Evolutionary conservation across 1,140 invertebrate species (phyloP).

Genomic region (Thaumatotibia leucotreta): DNA sequence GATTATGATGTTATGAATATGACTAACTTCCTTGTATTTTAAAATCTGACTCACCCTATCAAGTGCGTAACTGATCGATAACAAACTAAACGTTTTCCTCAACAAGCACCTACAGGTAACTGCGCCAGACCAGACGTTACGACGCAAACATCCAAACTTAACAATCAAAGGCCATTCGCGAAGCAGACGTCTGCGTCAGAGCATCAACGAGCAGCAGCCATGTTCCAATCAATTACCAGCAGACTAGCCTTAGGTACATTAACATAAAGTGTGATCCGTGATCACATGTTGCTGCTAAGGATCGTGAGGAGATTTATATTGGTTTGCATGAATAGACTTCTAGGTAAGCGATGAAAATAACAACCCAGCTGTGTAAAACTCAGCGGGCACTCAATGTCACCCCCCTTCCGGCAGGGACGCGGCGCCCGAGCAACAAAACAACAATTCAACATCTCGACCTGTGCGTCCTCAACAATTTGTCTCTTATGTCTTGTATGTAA

Average conservation of each 20-base stretch:
- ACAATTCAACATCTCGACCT: conserved; percentile 6
- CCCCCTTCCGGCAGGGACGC: conserved; percentile 52
- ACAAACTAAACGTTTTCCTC: conserved; percentile 6
- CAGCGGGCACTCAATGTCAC: conserved; percentile 66
- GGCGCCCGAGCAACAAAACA: conserved; percentile 25
- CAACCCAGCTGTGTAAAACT: conserved; percentile 36
- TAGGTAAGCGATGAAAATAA: not conserved
- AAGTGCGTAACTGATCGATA: conserved; percentile 5
- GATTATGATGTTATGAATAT: not conserved
- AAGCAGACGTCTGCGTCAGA: conserved; percentile 48
- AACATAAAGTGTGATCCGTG: not conserved
- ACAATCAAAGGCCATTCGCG: not conserved
- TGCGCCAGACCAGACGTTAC: not conserved
- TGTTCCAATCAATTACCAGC: not conserved
- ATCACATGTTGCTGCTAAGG: not conserved
- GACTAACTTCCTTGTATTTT: not conserved
- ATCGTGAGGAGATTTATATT: not conserved
- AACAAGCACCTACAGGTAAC: not conserved
- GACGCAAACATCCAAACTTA: not conserved
- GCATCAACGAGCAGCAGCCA: conserved; percentile 39
- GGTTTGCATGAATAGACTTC: not conserved
- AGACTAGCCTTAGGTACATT: not conserved
- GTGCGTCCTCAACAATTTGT: not conserved
- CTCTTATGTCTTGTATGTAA: not conserved
- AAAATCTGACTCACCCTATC: not conserved